These are phyloP conservation scores for Corythaixoides concolor DNA, from an alignment of 2,113 vertebrate genomes.

Conservation along the genomic window DNA sequence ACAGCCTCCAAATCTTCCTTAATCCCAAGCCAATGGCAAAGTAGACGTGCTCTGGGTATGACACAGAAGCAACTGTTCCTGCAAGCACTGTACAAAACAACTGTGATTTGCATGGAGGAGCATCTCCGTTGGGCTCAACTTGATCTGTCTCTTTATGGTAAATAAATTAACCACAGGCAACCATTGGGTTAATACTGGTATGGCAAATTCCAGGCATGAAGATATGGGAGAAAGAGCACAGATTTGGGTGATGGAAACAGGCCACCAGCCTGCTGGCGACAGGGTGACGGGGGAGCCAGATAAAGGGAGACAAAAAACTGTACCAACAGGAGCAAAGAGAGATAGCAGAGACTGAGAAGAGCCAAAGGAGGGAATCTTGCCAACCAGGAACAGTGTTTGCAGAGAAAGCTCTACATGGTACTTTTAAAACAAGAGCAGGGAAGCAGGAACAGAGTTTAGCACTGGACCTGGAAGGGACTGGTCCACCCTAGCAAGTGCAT, in stretches of 20 bases:
- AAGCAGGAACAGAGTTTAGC: background rate
- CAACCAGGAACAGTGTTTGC: background rate
- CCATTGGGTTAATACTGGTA: background rate
- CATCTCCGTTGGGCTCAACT: background rate
- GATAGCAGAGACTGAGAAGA: background rate
- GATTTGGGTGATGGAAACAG: background rate
- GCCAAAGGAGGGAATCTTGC: background rate
- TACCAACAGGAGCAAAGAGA: background rate
- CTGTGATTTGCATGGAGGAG: background rate
- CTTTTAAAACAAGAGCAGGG: background rate
- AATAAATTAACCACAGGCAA: conserved; percentile 18
- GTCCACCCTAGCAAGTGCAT: background rate
- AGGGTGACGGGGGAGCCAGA: background rate
- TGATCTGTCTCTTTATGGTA: background rate
- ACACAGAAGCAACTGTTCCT: background rate
- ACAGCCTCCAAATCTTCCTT: background rate
- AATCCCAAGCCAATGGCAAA: background rate
- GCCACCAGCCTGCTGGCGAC: background rate
- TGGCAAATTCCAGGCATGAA: background rate
- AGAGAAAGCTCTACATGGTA: background rate
- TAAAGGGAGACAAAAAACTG: background rate
- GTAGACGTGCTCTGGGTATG: background rate
- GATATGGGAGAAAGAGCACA: background rate
- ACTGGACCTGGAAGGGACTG: background rate
- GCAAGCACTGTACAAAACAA: background rate